These are phyloP conservation scores for Caenorhabditis tropicalis DNA, from an alignment of 1,140 invertebrate genomes.

Conservation along the genomic window DNA sequence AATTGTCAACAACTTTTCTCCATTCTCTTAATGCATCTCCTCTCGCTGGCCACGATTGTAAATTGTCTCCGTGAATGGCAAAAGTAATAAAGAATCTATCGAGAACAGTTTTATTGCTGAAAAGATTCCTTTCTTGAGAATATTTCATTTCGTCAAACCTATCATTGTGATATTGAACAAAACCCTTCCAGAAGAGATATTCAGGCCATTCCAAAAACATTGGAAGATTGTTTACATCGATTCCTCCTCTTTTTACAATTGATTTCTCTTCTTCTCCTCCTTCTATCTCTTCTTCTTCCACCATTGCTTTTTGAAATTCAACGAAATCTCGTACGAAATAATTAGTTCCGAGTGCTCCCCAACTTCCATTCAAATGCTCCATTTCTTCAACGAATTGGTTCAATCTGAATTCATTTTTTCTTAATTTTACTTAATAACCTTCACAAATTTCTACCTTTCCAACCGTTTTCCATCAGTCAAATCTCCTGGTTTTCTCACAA, in stretches of 20 bases:
- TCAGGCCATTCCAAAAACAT: conserved; percentile 69
- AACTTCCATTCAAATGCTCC: conserved; percentile 62
- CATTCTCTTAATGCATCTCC: conserved; percentile 66
- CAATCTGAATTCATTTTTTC: not conserved
- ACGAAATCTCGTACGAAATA: conserved; percentile 63
- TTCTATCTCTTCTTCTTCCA: conserved; percentile 35
- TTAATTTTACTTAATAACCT: not conserved
- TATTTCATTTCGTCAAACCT: conserved; percentile 40
- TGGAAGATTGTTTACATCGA: conserved; percentile 58
- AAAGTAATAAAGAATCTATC: conserved; percentile 71
- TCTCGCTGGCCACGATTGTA: conserved; percentile 65
- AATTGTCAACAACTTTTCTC: conserved; percentile 67
- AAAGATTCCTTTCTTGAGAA: not conserved
- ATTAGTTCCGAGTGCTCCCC: conserved; percentile 64
- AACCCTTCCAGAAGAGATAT: conserved; percentile 66
- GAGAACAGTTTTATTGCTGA: conserved; percentile 48
- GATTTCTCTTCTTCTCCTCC: not conserved
- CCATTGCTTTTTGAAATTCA: conserved; percentile 41
- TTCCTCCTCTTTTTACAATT: conserved; percentile 23
- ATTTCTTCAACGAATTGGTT: conserved; percentile 63
- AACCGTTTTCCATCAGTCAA: conserved; percentile 65
- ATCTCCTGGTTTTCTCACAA: conserved; percentile 68
- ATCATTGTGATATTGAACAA: conserved; percentile 61
- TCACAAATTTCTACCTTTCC: conserved; percentile 54
- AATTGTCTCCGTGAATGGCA: conserved; percentile 66